Conservation (phyloP, 2,113 vertebrate genomes). For the Chloebia gouldiae region DNA sequence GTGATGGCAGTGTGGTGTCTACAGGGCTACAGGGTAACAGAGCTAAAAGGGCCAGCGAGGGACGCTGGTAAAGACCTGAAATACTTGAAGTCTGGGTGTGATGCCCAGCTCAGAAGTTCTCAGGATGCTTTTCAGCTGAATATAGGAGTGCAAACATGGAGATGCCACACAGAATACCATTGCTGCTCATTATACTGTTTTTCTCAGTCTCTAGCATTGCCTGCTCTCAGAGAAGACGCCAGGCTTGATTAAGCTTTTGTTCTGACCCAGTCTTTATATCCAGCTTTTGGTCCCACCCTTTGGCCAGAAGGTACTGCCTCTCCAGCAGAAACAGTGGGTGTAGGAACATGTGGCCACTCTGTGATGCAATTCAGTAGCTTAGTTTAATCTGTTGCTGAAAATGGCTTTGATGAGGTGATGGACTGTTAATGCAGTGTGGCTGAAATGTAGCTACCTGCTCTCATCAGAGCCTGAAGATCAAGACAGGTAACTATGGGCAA, state of each 20-base stretch:
- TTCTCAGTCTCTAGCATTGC: not conserved
- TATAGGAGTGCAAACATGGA: not conserved
- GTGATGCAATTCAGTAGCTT: not conserved
- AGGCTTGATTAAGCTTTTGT: not conserved
- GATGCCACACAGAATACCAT: not conserved
- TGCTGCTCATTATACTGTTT: not conserved
- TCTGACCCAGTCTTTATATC: not conserved
- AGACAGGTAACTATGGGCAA: not conserved
- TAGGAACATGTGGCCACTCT: not conserved
- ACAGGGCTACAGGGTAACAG: not conserved
- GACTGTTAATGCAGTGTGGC: not conserved
- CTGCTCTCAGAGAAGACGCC: not conserved
- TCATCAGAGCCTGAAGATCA: not conserved
- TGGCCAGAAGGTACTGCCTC: not conserved
- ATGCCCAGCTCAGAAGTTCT: not conserved
- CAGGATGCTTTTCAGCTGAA: not conserved
- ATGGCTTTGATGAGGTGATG: not conserved
- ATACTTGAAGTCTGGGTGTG: fast-evolving
- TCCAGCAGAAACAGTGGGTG: not conserved
- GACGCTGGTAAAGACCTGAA: not conserved
- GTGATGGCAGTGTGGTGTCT: not conserved
- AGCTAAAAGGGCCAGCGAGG: not conserved
- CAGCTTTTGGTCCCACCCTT: not conserved
- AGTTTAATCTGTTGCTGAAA: not conserved
- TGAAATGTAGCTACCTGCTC: not conserved